phyloP scores from a whole-genome alignment of 2,888 invertebrate genomes.

The Amphipoea oculea region DNA sequence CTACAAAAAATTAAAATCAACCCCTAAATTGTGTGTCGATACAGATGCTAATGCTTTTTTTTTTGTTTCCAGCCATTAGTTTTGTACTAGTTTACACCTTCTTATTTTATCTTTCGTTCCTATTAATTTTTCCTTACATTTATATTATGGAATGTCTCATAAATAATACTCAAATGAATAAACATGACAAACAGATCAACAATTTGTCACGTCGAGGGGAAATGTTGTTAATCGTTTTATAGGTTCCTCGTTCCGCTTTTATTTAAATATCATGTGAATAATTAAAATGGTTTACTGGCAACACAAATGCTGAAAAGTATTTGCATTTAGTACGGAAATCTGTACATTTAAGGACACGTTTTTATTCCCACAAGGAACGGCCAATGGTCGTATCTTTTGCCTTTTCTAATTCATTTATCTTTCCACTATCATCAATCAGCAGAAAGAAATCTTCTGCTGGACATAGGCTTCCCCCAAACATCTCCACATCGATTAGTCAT shows the following conservation, averaged over 20 bases:
- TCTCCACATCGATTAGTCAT: not conserved
- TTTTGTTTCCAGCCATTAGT: not conserved
- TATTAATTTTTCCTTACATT: not conserved
- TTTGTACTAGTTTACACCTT: not conserved
- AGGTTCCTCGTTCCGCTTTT: conserved; percentile 50
- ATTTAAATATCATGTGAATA: conserved; percentile 48
- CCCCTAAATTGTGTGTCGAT: not conserved
- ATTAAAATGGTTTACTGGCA: conserved; percentile 7
- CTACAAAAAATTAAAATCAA: not conserved
- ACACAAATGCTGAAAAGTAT: not conserved
- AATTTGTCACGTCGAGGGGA: conserved; percentile 41
- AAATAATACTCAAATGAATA: conserved; percentile 43
- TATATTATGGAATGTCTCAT: not conserved
- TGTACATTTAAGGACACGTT: not conserved
- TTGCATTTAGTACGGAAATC: not conserved
- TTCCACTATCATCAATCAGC: not conserved
- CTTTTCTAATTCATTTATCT: not conserved
- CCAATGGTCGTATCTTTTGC: not conserved
- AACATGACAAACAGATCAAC: conserved; percentile 46
- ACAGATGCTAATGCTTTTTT: not conserved
- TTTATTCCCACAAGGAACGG: not conserved
- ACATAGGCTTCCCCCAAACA: not conserved
- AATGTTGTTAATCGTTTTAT: conserved; percentile 41
- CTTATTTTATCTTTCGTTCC: not conserved
- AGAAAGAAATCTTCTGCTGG: not conserved